phyloP scores from a whole-genome alignment of 2,888 invertebrate genomes.

The Anarsia innoxiella region DNA sequence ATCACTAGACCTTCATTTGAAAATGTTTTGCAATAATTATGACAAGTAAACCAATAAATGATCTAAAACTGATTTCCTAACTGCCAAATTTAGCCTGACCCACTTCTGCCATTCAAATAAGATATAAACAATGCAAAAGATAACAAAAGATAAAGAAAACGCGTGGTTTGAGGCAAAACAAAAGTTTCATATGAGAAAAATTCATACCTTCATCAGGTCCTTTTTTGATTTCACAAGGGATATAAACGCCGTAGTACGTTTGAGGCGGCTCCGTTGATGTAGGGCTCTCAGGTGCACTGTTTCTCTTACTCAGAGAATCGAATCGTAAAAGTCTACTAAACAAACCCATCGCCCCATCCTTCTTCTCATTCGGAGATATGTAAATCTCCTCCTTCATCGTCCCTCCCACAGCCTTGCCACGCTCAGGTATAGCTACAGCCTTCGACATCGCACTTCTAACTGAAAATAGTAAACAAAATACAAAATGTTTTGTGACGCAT shows the following conservation, averaged over 20 bases:
- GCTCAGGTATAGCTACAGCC: constrained; percentile 56
- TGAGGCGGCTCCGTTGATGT: constrained; percentile 41
- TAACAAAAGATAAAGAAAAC: no score
- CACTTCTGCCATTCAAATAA: no score
- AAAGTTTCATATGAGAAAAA: no score
- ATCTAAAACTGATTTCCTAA: no score
- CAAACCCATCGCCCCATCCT: constrained; percentile 54
- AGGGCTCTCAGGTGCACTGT: constrained; percentile 39
- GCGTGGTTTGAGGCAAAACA: no score
- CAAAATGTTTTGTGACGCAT: constrained; percentile 67
- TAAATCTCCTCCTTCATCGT: constrained; percentile 52
- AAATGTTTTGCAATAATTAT: no score
- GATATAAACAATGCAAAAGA: no score
- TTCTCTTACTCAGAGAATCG: constrained; percentile 48
- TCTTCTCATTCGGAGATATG: constrained; percentile 53
- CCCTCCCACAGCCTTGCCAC: constrained; percentile 52
- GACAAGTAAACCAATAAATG: no score
- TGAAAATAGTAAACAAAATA: constrained; percentile 61
- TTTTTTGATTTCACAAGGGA: constrained; percentile 70
- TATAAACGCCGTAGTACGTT: constrained; percentile 68
- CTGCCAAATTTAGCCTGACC: no score
- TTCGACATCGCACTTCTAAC: constrained; percentile 59
- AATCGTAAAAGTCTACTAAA: constrained; percentile 56
- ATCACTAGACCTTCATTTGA: no score
- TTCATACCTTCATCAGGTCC: constrained; percentile 69